Percentiles rank a stretch among this genome's conserved stretches.
phyloP scores from a whole-genome alignment of 2,113 vertebrate genomes.

The Oceanodroma tethys region DNA sequence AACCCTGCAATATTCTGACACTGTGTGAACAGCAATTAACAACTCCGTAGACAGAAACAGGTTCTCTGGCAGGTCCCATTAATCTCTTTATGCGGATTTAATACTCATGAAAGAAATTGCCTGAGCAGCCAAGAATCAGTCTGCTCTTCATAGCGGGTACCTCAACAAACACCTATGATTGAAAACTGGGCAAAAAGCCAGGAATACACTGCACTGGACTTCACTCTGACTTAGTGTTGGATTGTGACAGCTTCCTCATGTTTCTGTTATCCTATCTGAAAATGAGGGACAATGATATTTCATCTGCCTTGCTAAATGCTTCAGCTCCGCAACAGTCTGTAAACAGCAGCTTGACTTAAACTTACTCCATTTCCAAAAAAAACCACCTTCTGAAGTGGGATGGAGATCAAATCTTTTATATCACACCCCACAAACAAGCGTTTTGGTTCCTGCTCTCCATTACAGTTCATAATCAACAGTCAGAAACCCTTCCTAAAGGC shows the following conservation, averaged over 20 bases:
- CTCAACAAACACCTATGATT: background rate
- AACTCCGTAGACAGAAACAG: background rate
- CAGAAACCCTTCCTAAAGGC: background rate
- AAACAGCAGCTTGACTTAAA: background rate
- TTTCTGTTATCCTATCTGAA: background rate
- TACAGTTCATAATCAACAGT: background rate
- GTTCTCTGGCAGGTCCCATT: background rate
- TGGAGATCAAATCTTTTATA: background rate
- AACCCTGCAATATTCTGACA: background rate
- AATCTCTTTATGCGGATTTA: slow-evolving; percentile 9
- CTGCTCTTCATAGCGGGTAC: background rate
- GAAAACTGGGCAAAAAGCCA: background rate
- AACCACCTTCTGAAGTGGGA: background rate
- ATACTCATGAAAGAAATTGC: background rate
- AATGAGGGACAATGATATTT: background rate
- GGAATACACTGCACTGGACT: background rate
- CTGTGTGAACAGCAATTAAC: background rate
- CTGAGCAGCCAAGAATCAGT: background rate
- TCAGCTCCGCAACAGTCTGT: background rate
- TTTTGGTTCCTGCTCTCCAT: background rate
- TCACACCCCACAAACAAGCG: accelerated
- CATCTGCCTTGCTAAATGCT: background rate
- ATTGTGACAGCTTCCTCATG: accelerated
- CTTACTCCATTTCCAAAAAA: background rate
- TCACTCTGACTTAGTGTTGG: background rate